Evolutionary conservation across 1,140 invertebrate genomes (phyloP), one percentile per base, ranked within the genome.

Genomic region (Drosophila orena): DNA sequence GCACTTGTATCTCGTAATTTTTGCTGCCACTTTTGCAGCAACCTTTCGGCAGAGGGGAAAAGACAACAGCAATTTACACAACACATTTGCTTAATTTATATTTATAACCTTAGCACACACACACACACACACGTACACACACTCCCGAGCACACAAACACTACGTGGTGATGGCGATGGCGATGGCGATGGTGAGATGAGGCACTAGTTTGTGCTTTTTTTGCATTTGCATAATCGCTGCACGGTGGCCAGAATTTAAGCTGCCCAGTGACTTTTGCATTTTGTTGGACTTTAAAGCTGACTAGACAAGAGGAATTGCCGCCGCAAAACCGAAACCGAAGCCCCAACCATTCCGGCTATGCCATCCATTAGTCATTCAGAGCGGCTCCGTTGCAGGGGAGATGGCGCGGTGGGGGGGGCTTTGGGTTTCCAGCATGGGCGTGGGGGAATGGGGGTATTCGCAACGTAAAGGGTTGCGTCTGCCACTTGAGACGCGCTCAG

Each of bases 21-120:
- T 81, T 78, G 77, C 69, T 65, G 62, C 73, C 77, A 81, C 81
- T 75, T 83, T 75, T 20, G 55, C 42, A 44, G 42, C 43, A 30
- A 43, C 61, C 58, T 49, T 85, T 47, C 53, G 65, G 47, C 15
- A 35, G 20, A 22, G 12, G 64, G 53, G 54, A 24, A 66, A 56
- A 47, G 77, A 78, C 79, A 88, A 68, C 65, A 79, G 69, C 79
- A 89, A 83, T 89, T 88, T 88, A 88, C 81, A 73, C 84, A 89
- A 89, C 84, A 88, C 84, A 89, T 89, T 88, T 89, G 76, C 84
- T 88, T 88, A 88, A 88, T 88, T 84, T 88, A 88, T 90, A 80
- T 89, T 85, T 89, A 90, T 84, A 84, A 89, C 85, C 68, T 84
- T 89, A 66, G 76, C 60, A 34, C 56, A 75, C 60, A 46, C 22